These are phyloP conservation scores for Caranx ignobilis DNA, from an alignment of 2,113 vertebrate genomes.

Conservation along the genomic window DNA sequence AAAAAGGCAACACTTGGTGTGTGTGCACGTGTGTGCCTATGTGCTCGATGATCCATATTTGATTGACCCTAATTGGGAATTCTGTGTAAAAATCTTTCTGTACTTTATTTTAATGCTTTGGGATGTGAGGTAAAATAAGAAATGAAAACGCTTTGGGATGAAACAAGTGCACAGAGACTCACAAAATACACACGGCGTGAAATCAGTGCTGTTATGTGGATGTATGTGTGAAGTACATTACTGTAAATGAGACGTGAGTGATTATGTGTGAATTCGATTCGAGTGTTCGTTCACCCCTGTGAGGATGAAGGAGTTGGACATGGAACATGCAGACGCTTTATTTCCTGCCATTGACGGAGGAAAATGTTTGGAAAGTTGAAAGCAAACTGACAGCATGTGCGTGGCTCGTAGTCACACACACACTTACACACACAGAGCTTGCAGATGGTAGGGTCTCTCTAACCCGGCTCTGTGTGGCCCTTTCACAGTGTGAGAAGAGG, in stretches of 20 bases:
- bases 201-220: conserved; percentile 36
- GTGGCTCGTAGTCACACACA: conserved; percentile 29
- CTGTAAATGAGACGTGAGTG: conserved; percentile 1
- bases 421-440: conserved; percentile 52
- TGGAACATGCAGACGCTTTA: conserved; percentile 34
- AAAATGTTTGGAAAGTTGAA: conserved; percentile 37
- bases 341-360: conserved; percentile 21
- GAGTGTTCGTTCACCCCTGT: background rate
- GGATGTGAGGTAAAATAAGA: conserved; percentile 46
- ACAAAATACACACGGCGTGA: conserved; percentile 32
- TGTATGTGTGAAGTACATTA: conserved; percentile 27
- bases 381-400: conserved; percentile 45
- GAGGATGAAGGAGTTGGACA: conserved; percentile 1
- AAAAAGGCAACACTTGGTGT: conserved; percentile 68
- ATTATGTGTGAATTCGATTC: conserved; percentile 14
- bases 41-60: conserved; percentile 59
- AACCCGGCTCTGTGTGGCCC: conserved; percentile 68
- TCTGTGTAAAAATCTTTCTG: conserved; percentile 58
- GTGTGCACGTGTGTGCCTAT: conserved; percentile 29
- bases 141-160: conserved; percentile 21
- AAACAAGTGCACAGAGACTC: conserved; percentile 50
- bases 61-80: conserved; percentile 75
- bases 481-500: conserved; percentile 66
- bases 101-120: conserved; percentile 52
- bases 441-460: conserved; percentile 74